These are phyloP conservation scores for Apteryx owenii DNA, from an alignment of 2,113 vertebrate species.

Conservation along the genomic window DNA sequence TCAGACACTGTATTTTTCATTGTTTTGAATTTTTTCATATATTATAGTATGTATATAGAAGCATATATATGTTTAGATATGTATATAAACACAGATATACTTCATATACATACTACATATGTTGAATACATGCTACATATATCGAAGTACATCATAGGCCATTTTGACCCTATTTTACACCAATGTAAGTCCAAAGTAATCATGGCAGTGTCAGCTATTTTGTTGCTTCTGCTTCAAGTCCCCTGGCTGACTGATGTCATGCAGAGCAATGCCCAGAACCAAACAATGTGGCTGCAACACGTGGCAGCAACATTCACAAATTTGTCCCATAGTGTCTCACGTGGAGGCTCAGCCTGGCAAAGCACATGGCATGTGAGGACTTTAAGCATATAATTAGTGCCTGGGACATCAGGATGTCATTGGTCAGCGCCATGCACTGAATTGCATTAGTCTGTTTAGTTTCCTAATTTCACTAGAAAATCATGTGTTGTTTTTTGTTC, in stretches of 20 bases:
- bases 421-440: background rate
- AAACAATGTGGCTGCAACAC: conserved; percentile 9
- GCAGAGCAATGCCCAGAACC: background rate
- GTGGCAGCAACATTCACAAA: conserved; percentile 14
- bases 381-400: background rate
- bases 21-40: conserved; percentile 1
- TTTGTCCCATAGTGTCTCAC: conserved; percentile 6
- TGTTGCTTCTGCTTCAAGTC: conserved; percentile 4
- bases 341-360: conserved; percentile 21
- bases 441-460: background rate
- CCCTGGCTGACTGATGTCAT: background rate
- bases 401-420: conserved; percentile 24
- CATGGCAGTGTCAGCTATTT: background rate
- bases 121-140: background rate
- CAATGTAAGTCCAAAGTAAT: background rate
- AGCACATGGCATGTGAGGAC: background rate
- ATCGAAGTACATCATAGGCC: background rate
- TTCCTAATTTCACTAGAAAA: conserved; percentile 6
- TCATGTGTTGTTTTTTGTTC: conserved; percentile 36
- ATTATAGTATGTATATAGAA: background rate
- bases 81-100: background rate
- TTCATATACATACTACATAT: background rate
- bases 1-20: background rate
- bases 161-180: background rate
- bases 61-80: background rate